Percentiles rank a stretch among this genome's conserved stretches.
phyloP scores from a whole-genome alignment of 2,797 vertebrate species.

The Gobionotothen gibberifrons region DNA sequence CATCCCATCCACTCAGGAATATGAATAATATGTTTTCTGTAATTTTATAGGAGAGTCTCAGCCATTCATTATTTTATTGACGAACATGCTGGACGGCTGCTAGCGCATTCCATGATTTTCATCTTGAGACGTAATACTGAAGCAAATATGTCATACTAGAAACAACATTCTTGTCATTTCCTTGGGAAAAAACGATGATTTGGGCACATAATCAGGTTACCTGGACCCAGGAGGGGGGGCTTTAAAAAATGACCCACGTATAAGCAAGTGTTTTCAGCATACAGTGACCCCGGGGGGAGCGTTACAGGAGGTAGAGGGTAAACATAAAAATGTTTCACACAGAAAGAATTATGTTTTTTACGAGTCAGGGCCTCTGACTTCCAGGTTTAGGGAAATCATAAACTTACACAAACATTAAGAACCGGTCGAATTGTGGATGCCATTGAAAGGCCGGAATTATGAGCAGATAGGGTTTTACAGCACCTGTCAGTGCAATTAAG shows the following conservation, averaged over 20 bases:
- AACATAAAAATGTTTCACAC: conserved; percentile 68
- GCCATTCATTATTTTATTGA: conserved; percentile 46
- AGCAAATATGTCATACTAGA: conserved; percentile 45
- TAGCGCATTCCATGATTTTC: conserved; percentile 51
- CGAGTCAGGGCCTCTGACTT: conserved; percentile 64
- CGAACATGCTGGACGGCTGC: conserved; percentile 25
- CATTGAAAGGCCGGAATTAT: conserved; percentile 63
- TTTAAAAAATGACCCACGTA: conserved; percentile 54
- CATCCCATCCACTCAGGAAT: conserved; percentile 37
- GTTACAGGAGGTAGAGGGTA: conserved; percentile 50
- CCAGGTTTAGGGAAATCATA: conserved; percentile 78
- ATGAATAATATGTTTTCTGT: conserved; percentile 51
- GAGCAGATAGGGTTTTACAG: conserved; percentile 73
- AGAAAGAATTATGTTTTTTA: conserved; percentile 67
- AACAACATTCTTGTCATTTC: conserved; percentile 47
- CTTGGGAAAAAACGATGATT: conserved; percentile 14
- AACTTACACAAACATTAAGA: conserved; percentile 71
- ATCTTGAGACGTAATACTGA: conserved; percentile 21
- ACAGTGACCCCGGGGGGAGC: conserved; percentile 45
- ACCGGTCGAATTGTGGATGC: conserved; percentile 51
- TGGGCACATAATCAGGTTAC: conserved; percentile 31
- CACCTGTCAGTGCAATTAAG: conserved; percentile 60
- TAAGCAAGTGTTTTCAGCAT: conserved; percentile 47
- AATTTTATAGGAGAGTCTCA: conserved; percentile 34
- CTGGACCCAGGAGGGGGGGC: background rate